phyloP scores from a whole-genome alignment of 2,797 vertebrate genomes.

The Protosalanx chinensis region DNA sequence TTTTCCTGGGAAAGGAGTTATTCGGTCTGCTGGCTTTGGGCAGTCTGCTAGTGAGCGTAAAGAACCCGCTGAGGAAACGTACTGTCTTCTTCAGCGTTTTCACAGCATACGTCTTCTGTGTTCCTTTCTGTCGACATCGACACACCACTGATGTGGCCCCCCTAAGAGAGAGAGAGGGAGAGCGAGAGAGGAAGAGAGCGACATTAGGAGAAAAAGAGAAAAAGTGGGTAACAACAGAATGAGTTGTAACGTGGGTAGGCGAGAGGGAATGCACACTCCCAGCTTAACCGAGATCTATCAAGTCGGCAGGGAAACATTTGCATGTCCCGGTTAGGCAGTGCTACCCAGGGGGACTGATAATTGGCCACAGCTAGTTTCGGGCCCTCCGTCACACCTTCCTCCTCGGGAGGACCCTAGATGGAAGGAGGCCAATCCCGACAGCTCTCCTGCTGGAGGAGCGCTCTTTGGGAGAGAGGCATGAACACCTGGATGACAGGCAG shows the following conservation, averaged over 20 bases:
- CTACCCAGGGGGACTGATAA: neutral
- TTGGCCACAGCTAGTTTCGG: neutral
- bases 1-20: no score
- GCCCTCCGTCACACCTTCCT: neutral
- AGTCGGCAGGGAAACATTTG: neutral
- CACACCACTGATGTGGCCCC: conserved; percentile 86
- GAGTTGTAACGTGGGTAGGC: neutral
- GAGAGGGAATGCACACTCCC: neutral
- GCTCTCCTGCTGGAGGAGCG: neutral
- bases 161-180: conserved; percentile 56
- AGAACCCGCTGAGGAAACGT: conserved; percentile 57
- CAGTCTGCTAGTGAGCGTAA: neutral
- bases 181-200: conserved; percentile 1
- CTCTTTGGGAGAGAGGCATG: neutral
- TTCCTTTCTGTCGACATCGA: conserved; percentile 85
- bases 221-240: neutral
- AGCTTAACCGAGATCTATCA: neutral
- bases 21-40: no score
- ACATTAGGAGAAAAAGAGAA: neutral
- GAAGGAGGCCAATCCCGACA: no score
- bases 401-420: no score
- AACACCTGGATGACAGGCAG: neutral
- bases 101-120: conserved; percentile 82
- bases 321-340: neutral
- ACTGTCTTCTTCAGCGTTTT: conserved; percentile 91